Evolutionary conservation across 1,140 invertebrate species (phyloP).

Genomic region (Bicyclus anynana): DNA sequence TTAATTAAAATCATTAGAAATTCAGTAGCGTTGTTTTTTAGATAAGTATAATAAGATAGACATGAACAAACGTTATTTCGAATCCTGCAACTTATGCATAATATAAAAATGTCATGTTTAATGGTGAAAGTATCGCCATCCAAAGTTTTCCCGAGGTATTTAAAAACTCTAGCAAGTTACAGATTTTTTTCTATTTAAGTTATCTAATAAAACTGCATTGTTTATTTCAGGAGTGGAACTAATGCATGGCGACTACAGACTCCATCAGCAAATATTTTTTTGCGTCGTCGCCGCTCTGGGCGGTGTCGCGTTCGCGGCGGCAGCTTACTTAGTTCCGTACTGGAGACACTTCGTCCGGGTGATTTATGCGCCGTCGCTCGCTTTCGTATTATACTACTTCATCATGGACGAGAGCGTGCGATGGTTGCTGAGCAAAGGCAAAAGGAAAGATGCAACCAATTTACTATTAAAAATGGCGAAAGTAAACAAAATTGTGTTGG

Average conservation of each 20-base stretch:
- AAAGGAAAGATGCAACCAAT: constrained; percentile 38
- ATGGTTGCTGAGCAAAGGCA: constrained; percentile 83
- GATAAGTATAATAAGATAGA: too few species aligned
- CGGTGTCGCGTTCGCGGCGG: constrained; percentile 33
- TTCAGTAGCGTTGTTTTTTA: too few species aligned
- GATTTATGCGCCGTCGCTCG: constrained; percentile 44
- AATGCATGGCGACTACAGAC: constrained; percentile 34
- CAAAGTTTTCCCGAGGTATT: too few species aligned
- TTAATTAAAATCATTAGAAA: too few species aligned
- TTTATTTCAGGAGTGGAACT: constrained; percentile 49
- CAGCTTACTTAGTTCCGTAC: constrained; percentile 42
- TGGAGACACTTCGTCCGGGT: constrained; percentile 48
- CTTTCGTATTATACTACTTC: constrained; percentile 43
- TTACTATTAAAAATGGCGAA: constrained; percentile 46
- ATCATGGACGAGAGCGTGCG: constrained; percentile 51
- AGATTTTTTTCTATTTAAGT: background rate
- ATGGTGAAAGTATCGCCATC: too few species aligned
- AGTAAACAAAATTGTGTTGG: constrained; percentile 35
- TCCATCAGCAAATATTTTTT: constrained; percentile 32
- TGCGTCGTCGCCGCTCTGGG: constrained; percentile 32
- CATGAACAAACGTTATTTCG: too few species aligned
- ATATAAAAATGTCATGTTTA: too few species aligned
- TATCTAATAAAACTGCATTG: background rate
- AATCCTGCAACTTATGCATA: too few species aligned
- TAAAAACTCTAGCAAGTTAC: too few species aligned